A percentile compares a stretch with the other conserved stretches of the same genome.
Conservation (phyloP, 2,113 vertebrate genomes). For the Thymallus thymallus region DNA sequence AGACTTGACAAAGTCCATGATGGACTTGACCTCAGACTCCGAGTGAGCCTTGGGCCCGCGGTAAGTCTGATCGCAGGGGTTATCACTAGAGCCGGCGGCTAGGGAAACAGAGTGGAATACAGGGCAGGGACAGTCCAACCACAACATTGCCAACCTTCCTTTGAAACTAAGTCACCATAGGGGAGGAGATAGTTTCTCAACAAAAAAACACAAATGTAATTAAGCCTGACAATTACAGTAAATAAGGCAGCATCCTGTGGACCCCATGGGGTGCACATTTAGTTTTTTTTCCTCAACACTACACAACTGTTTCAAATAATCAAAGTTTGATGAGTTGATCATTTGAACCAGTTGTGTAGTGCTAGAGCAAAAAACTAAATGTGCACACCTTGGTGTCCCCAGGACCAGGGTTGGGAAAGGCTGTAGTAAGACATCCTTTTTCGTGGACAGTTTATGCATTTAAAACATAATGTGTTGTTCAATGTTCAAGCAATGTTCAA, state of each 20-base stretch:
- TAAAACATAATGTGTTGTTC: background rate
- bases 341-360: no score
- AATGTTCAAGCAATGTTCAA: background rate
- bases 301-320: no score
- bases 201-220: background rate
- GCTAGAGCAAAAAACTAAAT: no score
- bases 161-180: background rate
- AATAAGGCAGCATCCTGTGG: no score
- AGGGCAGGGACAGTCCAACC: background rate
- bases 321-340: no score
- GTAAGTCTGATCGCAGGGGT: conserved; percentile 82
- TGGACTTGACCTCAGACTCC: conserved; percentile 86
- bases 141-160: background rate
- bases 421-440: no score
- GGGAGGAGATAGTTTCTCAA: background rate
- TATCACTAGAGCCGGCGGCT: conserved; percentile 81
- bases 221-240: background rate
- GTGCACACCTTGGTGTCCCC: no score
- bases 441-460: background rate
- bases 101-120: background rate
- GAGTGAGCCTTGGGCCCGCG: conserved; percentile 80
- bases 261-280: no score
- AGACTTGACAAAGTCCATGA: conserved; percentile 86
- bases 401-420: no score
- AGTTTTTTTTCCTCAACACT: no score